These are phyloP conservation scores for Holotrichia oblita DNA, from an alignment of 1,140 invertebrate genomes.

Conservation along the genomic window DNA sequence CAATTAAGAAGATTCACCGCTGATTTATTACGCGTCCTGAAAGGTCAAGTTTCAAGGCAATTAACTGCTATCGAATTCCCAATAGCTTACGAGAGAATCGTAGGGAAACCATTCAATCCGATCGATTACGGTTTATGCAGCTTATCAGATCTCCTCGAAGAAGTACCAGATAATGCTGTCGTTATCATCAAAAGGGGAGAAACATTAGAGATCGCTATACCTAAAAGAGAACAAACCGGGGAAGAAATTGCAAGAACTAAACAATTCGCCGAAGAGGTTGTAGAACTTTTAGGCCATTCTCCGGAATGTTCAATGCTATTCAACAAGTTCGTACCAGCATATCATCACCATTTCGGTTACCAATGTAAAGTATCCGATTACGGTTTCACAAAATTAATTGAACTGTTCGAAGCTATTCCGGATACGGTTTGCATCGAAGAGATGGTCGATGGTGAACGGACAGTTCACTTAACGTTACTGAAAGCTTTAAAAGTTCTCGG, in stretches of 20 bases:
- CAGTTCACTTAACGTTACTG: constrained; percentile 66
- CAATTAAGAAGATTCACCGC: constrained; percentile 91
- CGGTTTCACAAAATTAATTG: constrained; percentile 91
- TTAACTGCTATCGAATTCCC: constrained; percentile 79
- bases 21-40: constrained; percentile 86
- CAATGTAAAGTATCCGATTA: constrained; percentile 94
- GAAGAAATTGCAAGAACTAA: constrained; percentile 78
- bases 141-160: constrained; percentile 76
- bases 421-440: constrained; percentile 77
- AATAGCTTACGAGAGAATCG: constrained; percentile 74
- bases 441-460: constrained; percentile 66
- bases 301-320: constrained; percentile 89
- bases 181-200: constrained; percentile 60
- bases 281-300: constrained; percentile 81
- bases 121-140: constrained; percentile 86
- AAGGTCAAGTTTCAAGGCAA: constrained; percentile 81
- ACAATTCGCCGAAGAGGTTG: constrained; percentile 78
- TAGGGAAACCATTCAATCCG: constrained; percentile 76
- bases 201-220: constrained; percentile 72
- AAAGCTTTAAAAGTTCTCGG: constrained; percentile 67
- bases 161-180: constrained; percentile 77
- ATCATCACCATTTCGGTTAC: constrained; percentile 94
- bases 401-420: constrained; percentile 92
- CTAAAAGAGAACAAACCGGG: constrained; percentile 80
- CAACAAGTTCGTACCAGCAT: constrained; percentile 93